A percentile compares a stretch with the other conserved stretches of the same genome.
Evolutionary conservation across 2,113 vertebrate genomes (phyloP).

Genomic region (Calidris pugnax): DNA sequence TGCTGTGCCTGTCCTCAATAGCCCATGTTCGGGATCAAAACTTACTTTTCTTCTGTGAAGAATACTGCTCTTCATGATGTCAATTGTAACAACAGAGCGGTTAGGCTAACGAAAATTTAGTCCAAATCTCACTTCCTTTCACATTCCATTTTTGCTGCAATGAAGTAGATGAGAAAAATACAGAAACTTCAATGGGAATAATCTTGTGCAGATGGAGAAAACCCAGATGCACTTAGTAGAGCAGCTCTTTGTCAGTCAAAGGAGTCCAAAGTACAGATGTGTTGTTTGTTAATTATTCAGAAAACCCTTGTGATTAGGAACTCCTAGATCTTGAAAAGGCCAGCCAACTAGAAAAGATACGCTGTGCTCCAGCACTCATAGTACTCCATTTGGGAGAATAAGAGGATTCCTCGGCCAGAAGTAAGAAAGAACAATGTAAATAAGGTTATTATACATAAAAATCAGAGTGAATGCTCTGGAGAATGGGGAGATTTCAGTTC

Average conservation of each 20-base stretch:
- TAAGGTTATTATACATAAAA: constrained; percentile 19
- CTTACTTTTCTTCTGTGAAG: neutral
- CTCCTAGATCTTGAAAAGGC: constrained; percentile 24
- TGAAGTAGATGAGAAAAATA: constrained; percentile 41
- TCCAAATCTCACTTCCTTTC: constrained; percentile 50
- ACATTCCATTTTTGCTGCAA: constrained; percentile 31
- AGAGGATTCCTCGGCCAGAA: constrained; percentile 26
- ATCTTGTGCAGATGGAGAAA: constrained; percentile 43
- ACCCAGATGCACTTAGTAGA: constrained; percentile 4
- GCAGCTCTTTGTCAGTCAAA: constrained; percentile 44
- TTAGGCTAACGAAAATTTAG: neutral
- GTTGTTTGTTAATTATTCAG: constrained; percentile 17
- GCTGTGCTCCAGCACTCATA: constrained; percentile 1
- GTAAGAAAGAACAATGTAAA: constrained; percentile 42
- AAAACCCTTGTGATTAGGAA: constrained; percentile 49
- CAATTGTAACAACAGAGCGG: neutral
- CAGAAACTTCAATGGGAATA: constrained; percentile 21
- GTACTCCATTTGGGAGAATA: constrained; percentile 32
- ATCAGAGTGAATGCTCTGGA: neutral
- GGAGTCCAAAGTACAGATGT: constrained; percentile 43
- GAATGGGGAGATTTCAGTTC: constrained; percentile 21
- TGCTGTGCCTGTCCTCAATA: neutral
- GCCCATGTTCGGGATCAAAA: neutral
- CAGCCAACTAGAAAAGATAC: constrained; percentile 26
- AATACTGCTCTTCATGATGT: neutral